Base-by-base conservation (phyloP, 2,113 vertebrate species). In the Notechis scutatus region DNA sequence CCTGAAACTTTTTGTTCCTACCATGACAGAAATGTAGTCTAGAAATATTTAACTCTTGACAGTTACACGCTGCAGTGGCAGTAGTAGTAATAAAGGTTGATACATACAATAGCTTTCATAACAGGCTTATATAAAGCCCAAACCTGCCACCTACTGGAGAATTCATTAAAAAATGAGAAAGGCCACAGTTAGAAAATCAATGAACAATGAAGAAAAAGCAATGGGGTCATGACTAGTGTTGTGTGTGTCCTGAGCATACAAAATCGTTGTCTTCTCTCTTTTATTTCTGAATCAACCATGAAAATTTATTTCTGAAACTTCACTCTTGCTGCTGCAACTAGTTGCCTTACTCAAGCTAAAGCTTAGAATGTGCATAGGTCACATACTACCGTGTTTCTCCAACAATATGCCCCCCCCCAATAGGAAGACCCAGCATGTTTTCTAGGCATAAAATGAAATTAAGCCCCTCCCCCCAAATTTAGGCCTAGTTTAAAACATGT, bases 111-210 rank as follows among this genome's bases (percentile, higher is more conserved):
- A 56, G 11, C 24, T 47, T 90, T 29, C 52, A 59, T 15, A 86
- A n/a, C 26, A 21, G 74, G 23, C 61, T 90, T 64, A 57, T 59
- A 24, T 42, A 64, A 90, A 93, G 89, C 74, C 29, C 69, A 20
- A 90, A 18, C 24, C 14, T 90, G 92, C 89, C 92, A 87, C 89
- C 92, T 87, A 64, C n/a, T 54, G 89, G 89, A 54, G 0, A 52
- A 9, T 54, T 45, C 29, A 52, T 69, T n/a, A 24, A 88, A 87
- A 56, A 56, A 15, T 24, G 10, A n/a, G 50, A 15, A 81, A 3
- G 18, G 56, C 42, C 86, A n/a, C n/a, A 87, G 26, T 18, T 34
- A 59, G 45, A 45, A 74, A 18, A n/a, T 14, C 15, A 57, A 21
- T 2, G 7, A 50, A 24, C 3, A 34, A 64, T 3, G 4, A 14